Conservation (phyloP, 2,888 invertebrate species). For the Dynastes tityus region DNA sequence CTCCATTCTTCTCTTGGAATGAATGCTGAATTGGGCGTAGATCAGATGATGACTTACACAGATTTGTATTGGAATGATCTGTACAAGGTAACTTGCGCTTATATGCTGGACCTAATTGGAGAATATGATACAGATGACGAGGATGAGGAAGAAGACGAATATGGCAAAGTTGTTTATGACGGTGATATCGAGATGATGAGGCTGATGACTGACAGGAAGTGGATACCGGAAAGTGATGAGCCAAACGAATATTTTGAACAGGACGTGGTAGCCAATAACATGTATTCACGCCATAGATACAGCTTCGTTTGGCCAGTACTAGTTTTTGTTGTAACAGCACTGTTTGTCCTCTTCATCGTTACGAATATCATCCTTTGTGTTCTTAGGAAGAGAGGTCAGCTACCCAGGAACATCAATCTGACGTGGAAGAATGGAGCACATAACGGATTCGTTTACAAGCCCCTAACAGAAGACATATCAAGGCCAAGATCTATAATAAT, state of each 20-base stretch:
- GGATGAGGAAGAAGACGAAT: conserved; percentile 64
- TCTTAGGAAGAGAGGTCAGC: conserved; percentile 63
- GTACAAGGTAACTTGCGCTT: conserved; percentile 37
- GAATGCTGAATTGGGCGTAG: conserved; percentile 53
- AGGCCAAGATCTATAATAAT: conserved; percentile 47
- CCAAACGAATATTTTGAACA: conserved; percentile 20
- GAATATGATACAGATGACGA: conserved; percentile 63
- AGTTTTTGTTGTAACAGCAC: conserved; percentile 74
- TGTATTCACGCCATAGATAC: conserved; percentile 40
- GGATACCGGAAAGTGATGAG: conserved; percentile 29
- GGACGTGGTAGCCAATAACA: conserved; percentile 22
- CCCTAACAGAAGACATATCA: conserved; percentile 81
- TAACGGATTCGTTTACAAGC: conserved; percentile 84
- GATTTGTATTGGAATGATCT: conserved; percentile 42
- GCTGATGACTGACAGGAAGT: conserved; percentile 2
- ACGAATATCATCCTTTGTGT: conserved; percentile 65
- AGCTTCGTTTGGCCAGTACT: conserved; percentile 75
- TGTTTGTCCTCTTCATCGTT: conserved; percentile 73
- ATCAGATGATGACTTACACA: conserved; percentile 36
- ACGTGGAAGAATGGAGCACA: conserved; percentile 69
- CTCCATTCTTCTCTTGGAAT: conserved; percentile 70
- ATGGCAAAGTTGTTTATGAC: conserved; percentile 65
- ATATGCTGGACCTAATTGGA: conserved; percentile 33
- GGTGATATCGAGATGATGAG: conserved; percentile 20
- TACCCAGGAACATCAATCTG: conserved; percentile 63